Conservation (phyloP, 37 sponge, comb jelly and placozoan genomes). For the Tethya wilhelma region DNA sequence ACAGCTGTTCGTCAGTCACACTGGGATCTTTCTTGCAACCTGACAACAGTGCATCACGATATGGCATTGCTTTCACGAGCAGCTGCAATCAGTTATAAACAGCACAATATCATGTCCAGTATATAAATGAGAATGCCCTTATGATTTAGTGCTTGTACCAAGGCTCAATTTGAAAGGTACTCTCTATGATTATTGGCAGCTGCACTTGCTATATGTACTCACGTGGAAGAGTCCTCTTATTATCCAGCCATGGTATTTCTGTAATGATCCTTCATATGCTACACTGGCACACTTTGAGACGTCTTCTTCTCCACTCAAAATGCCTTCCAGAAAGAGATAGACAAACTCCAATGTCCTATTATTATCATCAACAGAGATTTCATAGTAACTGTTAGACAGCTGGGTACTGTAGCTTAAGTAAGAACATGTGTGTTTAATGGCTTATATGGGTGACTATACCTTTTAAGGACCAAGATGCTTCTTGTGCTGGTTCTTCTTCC, state of each 20-base stretch:
- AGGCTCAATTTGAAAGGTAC: no score
- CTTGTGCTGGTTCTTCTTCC: slow-evolving; percentile 60
- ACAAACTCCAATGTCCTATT: slow-evolving; percentile 77
- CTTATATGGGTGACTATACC: slow-evolving; percentile 27
- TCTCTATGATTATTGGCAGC: no score
- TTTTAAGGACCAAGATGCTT: slow-evolving; percentile 75
- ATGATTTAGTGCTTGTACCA: no score
- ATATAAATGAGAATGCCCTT: no score
- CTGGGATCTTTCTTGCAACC: slow-evolving; percentile 46
- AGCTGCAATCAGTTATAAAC: no score
- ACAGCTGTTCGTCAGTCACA: slow-evolving; percentile 41
- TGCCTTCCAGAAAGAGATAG: slow-evolving; percentile 58
- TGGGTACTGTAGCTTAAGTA: not conserved
- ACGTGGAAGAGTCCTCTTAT: slow-evolving; percentile 72
- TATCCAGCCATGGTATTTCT: slow-evolving; percentile 69
- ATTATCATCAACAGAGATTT: not conserved
- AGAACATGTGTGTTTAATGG: not conserved
- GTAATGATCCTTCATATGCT: slow-evolving; percentile 68
- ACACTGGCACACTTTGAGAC: slow-evolving; percentile 62
- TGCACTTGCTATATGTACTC: slow-evolving; percentile 11
- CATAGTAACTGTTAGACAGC: not conserved
- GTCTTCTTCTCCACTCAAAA: slow-evolving; percentile 57
- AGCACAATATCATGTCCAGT: no score
- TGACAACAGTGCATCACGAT: slow-evolving; percentile 51
- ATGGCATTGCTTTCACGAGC: slow-evolving; percentile 58